Percentiles rank a stretch among this genome's conserved stretches.
These are phyloP conservation scores for Rhizoglyphus robini DNA, from an alignment of 1,140 invertebrate species.

Conservation along the genomic window DNA sequence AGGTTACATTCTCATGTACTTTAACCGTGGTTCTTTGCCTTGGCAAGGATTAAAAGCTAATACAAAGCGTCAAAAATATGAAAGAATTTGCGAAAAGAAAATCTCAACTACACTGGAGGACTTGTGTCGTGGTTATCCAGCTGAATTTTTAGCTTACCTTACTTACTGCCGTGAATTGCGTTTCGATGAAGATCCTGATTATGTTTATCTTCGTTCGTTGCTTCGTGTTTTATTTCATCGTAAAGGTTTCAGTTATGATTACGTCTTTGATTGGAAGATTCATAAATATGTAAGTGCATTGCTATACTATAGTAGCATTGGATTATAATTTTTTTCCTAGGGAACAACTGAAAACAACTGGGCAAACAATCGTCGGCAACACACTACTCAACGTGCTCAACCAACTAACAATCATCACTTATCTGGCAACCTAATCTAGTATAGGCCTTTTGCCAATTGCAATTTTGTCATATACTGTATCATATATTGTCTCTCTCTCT, in stretches of 20 bases:
- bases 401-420: neutral
- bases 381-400: neutral
- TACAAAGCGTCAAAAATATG: conserved; percentile 47
- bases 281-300: conserved; percentile 33
- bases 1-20: conserved; percentile 48
- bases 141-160: conserved; percentile 45
- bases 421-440: no score
- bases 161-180: conserved; percentile 45
- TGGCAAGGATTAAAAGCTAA: conserved; percentile 45
- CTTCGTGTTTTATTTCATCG: conserved; percentile 45
- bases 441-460: no score
- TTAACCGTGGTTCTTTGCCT: conserved; percentile 40
- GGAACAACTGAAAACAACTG: no score
- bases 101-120: conserved; percentile 40
- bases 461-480: no score
- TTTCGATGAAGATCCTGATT: conserved; percentile 49
- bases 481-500: no score
- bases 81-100: conserved; percentile 42
- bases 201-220: conserved; percentile 43
- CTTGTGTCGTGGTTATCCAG: conserved; percentile 39
- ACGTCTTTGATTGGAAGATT: conserved; percentile 50
- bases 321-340: neutral
- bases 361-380: neutral
- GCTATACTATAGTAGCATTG: neutral
- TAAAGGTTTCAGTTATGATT: conserved; percentile 46